Conservation (phyloP, 2,888 invertebrate species). For the Thysanoteuthis rhombus region DNA sequence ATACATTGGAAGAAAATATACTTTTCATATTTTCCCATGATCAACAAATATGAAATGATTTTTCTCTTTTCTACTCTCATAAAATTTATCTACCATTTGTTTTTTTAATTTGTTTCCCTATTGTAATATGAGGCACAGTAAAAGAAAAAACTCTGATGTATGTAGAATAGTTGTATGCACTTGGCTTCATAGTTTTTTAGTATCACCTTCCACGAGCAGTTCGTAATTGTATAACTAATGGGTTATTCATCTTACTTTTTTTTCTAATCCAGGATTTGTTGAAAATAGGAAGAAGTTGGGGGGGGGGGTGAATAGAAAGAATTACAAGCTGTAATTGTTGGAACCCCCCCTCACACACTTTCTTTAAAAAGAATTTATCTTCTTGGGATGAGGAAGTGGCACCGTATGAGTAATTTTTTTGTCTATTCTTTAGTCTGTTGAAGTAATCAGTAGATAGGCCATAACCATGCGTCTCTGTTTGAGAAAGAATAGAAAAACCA, state of each 20-base stretch:
- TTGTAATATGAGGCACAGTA: not conserved
- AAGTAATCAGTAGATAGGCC: not conserved
- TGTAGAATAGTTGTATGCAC: not conserved
- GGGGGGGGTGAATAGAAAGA: not conserved
- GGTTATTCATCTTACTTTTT: not conserved
- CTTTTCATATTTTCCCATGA: not conserved
- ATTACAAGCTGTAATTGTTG: not conserved
- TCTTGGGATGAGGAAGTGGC: not conserved
- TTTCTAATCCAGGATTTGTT: not conserved
- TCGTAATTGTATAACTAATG: not conserved
- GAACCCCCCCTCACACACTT: not conserved
- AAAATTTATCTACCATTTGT: too few species aligned
- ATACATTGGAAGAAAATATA: not conserved
- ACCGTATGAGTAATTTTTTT: not conserved
- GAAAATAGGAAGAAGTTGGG: not conserved
- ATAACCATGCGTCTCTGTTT: not conserved
- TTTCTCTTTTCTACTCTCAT: not conserved
- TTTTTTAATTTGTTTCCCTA: not conserved
- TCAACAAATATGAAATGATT: not conserved
- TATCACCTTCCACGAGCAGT: not conserved
- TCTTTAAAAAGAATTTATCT: not conserved
- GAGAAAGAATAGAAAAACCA: too few species aligned
- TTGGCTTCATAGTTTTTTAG: not conserved
- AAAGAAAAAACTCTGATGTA: not conserved
- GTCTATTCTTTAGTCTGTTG: not conserved